A percentile compares a stretch with the other conserved stretches of the same genome.
Evolutionary conservation across 2,797 vertebrate species (phyloP).

Genomic region (Petrocephalus sullivani): DNA sequence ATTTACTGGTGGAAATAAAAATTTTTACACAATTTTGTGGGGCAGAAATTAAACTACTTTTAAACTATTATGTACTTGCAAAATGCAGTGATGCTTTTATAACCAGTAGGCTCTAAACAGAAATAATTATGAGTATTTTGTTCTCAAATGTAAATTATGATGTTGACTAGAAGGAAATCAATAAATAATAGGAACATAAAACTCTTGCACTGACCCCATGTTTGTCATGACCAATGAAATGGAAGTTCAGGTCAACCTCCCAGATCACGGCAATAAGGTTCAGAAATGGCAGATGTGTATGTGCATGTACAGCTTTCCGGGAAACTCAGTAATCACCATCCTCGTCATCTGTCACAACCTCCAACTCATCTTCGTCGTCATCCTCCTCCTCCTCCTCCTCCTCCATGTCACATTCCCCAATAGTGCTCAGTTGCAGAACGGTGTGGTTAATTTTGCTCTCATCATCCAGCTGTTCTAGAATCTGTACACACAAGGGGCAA

Average conservation of each 20-base stretch:
- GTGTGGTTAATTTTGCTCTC: constrained; percentile 89
- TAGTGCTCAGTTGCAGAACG: constrained; percentile 71
- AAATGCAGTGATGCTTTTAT: neutral
- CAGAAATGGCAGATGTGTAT: neutral
- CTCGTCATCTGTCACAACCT: constrained; percentile 56
- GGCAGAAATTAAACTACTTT: neutral
- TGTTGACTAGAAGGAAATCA: neutral
- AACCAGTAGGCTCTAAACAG: neutral
- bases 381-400: constrained; percentile 63
- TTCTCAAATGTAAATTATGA: neutral
- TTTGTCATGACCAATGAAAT: neutral
- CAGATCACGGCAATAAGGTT: neutral
- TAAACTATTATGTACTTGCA: neutral
- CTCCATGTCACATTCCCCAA: constrained; percentile 62
- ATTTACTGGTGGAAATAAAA: neutral
- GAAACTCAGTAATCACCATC: constrained; percentile 59
- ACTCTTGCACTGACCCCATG: neutral
- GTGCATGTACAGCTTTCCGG: constrained; percentile 22
- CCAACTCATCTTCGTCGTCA: constrained; percentile 45
- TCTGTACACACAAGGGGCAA: constrained; percentile 45
- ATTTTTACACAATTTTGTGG: neutral
- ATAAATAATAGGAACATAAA: neutral
- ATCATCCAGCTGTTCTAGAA: constrained; percentile 77
- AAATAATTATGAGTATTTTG: neutral
- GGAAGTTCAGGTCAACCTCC: neutral